Conservation (phyloP, 2,888 invertebrate species). For the Dasypogon diadema region DNA sequence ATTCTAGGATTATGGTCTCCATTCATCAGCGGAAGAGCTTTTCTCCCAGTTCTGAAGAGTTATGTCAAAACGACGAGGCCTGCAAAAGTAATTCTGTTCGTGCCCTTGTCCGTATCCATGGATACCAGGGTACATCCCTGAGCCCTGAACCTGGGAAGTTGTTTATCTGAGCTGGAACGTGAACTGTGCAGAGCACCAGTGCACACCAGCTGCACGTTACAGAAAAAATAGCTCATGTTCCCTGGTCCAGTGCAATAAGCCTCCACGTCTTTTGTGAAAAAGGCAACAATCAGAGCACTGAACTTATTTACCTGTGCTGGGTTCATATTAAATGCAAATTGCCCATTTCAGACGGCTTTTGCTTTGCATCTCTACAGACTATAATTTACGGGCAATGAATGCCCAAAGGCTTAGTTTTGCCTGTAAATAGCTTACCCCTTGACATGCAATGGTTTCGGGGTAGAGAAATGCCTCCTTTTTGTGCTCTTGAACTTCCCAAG, state of each 20-base stretch:
- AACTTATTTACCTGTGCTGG: not conserved
- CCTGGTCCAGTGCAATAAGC: too few species aligned
- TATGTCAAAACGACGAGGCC: slow-evolving; percentile 32
- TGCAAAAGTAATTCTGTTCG: slow-evolving; percentile 33
- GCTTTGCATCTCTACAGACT: not conserved
- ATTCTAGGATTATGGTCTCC: slow-evolving; percentile 23
- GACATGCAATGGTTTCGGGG: too few species aligned
- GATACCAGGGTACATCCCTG: too few species aligned
- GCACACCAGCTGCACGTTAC: too few species aligned
- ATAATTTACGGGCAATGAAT: not conserved
- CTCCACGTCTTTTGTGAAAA: not conserved
- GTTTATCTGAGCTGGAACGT: too few species aligned
- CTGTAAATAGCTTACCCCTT: too few species aligned
- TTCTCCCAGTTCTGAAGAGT: slow-evolving; percentile 25
- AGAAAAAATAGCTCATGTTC: too few species aligned
- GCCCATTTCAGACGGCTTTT: not conserved
- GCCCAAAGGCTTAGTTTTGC: not conserved
- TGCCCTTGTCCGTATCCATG: not conserved
- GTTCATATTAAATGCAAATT: slow-evolving; percentile 1
- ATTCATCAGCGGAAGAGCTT: slow-evolving; percentile 48
- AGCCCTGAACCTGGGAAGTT: not conserved
- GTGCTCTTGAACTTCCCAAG: too few species aligned
- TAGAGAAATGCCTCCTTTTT: too few species aligned
- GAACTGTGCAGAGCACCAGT: too few species aligned
- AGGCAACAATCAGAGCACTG: not conserved